phyloP scores from a whole-genome alignment of 2,113 vertebrate species.

The Lasiurus borealis region DNA sequence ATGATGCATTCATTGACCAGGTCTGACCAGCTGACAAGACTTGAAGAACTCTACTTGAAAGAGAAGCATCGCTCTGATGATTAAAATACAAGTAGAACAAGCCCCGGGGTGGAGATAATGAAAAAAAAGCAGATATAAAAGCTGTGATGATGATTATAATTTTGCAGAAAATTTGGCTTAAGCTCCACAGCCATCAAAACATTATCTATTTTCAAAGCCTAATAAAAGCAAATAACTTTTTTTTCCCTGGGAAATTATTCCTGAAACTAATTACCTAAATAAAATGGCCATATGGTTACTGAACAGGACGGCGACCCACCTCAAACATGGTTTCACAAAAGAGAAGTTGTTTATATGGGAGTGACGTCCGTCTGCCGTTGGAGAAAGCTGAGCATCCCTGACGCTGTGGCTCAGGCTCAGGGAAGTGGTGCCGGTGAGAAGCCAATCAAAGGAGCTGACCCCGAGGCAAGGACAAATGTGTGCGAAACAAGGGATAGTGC shows the following conservation, averaged over 20 bases:
- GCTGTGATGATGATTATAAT: not conserved
- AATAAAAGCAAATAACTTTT: not conserved
- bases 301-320: not conserved
- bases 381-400: not conserved
- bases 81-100: not conserved
- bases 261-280: not conserved
- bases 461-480: not conserved
- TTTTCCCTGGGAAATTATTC: not conserved
- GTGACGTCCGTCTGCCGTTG: not conserved
- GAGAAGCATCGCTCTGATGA: not conserved
- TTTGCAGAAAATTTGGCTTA: not conserved
- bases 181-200: not conserved
- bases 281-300: not conserved
- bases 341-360: not conserved
- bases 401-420: not conserved
- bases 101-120: not conserved
- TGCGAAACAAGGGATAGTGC: not conserved
- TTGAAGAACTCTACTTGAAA: not conserved
- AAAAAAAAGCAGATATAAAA: not conserved
- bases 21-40: not conserved
- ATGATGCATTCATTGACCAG: not conserved
- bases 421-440: not conserved
- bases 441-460: not conserved
- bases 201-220: not conserved
- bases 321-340: not conserved